Evolutionary conservation across 2,113 vertebrate genomes (phyloP), one percentile per base, ranked within the genome.

Genomic region (Hoplias malabaricus): DNA sequence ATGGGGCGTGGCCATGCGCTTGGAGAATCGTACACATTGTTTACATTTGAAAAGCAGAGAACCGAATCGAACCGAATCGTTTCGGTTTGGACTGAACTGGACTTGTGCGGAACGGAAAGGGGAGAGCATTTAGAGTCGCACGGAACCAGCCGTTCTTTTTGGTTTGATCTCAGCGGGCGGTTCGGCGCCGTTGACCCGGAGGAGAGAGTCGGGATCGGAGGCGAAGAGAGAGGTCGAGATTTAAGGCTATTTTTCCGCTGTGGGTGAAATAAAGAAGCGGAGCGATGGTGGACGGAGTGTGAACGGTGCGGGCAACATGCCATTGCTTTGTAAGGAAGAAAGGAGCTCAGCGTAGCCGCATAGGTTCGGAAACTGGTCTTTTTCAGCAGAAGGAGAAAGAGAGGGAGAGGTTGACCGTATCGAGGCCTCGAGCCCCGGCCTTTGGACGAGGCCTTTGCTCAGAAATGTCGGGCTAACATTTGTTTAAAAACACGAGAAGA

Each of bases 61-160:
- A 89, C 86, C 86, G 89, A 92, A 89, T 85, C 86, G 89, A 92
- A 92, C 90, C 90, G 87, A 91, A 93, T 90, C 88, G 90, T 92
- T 90, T 88, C 87, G 87, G 91, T 91, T 91, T 90, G 77, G 77
- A 21, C 75, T 85, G 85, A 91, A 83, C 82, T 74, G 63, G 83
- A 67, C 34, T 43, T 59, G 78, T 66, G 57, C 59, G 12, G 50
- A 42, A 73, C 80, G 4, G 16, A 14, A 1, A 16, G 42, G 1
- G 43, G 43, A 4, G 85, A 4, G 85, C 79, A 88, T 89, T 83
- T 77, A 72, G 85, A 79, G 73, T 46, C 42, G 75, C 63, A 48
- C 40, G 59, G 54, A 80, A 78, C 50, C 76, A 53, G 87, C n/a
- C n/a, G n/a, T n/a, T n/a, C n/a, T 89, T 87, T 91, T 90, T 88